Conservation (phyloP, 2,888 invertebrate species). For the Tetramorium bicarinatum region DNA sequence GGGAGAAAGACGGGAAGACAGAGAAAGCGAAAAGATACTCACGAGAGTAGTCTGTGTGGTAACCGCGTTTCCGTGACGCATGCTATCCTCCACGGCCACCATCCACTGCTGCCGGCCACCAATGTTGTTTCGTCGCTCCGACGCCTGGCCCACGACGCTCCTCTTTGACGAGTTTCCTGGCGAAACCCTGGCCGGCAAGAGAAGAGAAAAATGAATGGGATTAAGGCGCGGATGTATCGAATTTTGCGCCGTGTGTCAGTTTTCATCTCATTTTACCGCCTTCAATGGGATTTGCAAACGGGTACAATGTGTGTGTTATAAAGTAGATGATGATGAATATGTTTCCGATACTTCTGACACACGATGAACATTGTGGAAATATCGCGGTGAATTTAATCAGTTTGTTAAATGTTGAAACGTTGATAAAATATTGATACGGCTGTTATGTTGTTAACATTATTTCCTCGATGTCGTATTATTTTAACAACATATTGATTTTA, state of each 20-base stretch:
- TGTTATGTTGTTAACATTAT: background rate
- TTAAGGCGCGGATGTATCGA: background rate
- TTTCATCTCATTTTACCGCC: background rate
- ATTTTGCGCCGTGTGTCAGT: background rate
- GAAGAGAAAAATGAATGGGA: background rate
- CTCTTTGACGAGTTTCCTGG: conserved; percentile 90
- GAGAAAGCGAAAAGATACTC: conserved; percentile 84
- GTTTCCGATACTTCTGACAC: background rate
- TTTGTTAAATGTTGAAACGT: background rate
- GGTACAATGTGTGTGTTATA: background rate
- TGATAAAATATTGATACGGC: background rate
- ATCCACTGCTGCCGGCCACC: conserved; percentile 86
- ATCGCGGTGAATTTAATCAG: background rate
- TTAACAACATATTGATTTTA: background rate
- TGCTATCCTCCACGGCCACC: conserved; percentile 82
- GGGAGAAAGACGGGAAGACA: background rate
- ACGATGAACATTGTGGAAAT: background rate
- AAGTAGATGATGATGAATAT: background rate
- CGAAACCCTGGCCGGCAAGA: conserved; percentile 88
- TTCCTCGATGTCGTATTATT: background rate
- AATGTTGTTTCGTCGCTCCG: conserved; percentile 77
- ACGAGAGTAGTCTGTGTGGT: conserved; percentile 94
- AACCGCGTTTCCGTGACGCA: conserved; percentile 85
- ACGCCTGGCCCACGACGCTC: conserved; percentile 83
- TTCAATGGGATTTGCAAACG: conserved; percentile 6